These are phyloP conservation scores for Drosophila eohydei DNA, from an alignment of 2,888 invertebrate species.

Conservation along the genomic window DNA sequence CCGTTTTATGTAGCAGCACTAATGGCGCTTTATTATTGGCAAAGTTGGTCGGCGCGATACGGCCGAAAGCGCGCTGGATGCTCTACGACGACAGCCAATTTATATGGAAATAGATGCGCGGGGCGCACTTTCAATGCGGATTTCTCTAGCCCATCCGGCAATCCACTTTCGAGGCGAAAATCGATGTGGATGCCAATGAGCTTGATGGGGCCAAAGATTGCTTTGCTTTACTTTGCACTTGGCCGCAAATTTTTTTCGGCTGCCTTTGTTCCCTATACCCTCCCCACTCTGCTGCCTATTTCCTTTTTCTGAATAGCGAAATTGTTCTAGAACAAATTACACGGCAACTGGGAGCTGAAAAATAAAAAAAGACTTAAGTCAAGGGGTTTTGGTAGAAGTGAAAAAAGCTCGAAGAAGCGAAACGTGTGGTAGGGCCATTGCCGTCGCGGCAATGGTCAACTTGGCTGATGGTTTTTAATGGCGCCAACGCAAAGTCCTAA, in stretches of 20 bases:
- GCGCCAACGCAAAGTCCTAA: slow-evolving; percentile 34
- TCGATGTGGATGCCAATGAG: slow-evolving; percentile 58
- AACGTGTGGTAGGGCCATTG: slow-evolving; percentile 1
- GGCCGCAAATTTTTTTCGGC: slow-evolving; percentile 35
- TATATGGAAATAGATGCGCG: slow-evolving; percentile 81
- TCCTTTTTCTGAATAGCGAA: slow-evolving; percentile 41
- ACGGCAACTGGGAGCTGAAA: slow-evolving; percentile 47
- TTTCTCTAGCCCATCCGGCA: slow-evolving; percentile 44
- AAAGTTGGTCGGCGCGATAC: slow-evolving; percentile 67
- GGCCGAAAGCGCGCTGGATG: slow-evolving; percentile 58
- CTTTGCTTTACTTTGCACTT: slow-evolving; percentile 61
- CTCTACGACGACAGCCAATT: slow-evolving; percentile 73
- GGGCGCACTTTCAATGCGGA: slow-evolving; percentile 75
- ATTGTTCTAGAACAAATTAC: slow-evolving; percentile 70
- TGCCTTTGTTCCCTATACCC: slow-evolving; percentile 2
- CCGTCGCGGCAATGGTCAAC: slow-evolving; percentile 38
- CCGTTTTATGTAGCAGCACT: slow-evolving; percentile 80
- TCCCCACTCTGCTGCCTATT: neutral
- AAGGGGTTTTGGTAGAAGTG: slow-evolving; percentile 25
- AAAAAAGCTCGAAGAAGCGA: too few relatives aligned
- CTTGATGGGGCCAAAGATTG: slow-evolving; percentile 58
- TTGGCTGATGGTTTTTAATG: slow-evolving; percentile 49
- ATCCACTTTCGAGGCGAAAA: slow-evolving; percentile 59
- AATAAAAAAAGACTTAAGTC: slow-evolving; percentile 14
- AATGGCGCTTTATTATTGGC: slow-evolving; percentile 82